These are phyloP conservation scores for Oophaga pumilio DNA, from an alignment of 2,113 vertebrate species.

Conservation along the genomic window DNA sequence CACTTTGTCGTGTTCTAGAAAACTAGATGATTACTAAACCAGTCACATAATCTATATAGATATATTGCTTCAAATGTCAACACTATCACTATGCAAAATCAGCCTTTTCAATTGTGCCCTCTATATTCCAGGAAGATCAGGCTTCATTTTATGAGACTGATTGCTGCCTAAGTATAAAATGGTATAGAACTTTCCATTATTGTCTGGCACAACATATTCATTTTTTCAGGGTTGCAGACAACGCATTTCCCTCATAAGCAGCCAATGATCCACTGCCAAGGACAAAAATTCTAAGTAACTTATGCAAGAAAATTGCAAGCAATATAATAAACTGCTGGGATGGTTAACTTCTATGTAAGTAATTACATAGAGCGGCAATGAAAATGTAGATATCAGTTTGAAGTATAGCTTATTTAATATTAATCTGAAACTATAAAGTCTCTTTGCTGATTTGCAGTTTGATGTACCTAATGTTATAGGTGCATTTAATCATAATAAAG, in stretches of 20 bases:
- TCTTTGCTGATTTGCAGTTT: slow-evolving; percentile 44
- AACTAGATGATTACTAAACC: neutral
- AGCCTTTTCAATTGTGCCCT: neutral
- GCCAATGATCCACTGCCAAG: slow-evolving; percentile 45
- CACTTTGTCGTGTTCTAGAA: neutral
- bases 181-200: slow-evolving; percentile 14
- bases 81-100: slow-evolving; percentile 4
- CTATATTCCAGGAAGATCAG: slow-evolving; percentile 2
- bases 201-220: slow-evolving; percentile 29
- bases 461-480: slow-evolving; percentile 16
- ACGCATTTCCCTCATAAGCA: slow-evolving; percentile 28
- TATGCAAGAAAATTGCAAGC: slow-evolving; percentile 24
- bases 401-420: slow-evolving; percentile 50
- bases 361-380: slow-evolving; percentile 34
- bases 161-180: slow-evolving; percentile 2
- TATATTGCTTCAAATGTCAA: neutral
- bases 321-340: slow-evolving; percentile 37
- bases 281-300: slow-evolving; percentile 31
- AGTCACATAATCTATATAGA: neutral
- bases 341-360: slow-evolving; percentile 19
- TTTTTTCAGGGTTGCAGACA: neutral
- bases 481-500: slow-evolving; percentile 32
- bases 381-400: slow-evolving; percentile 1
- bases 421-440: slow-evolving; percentile 20
- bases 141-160: neutral